Evolutionary conservation across 2,888 invertebrate genomes (phyloP).

Genomic region (Cryptocheilus praepositus): DNA sequence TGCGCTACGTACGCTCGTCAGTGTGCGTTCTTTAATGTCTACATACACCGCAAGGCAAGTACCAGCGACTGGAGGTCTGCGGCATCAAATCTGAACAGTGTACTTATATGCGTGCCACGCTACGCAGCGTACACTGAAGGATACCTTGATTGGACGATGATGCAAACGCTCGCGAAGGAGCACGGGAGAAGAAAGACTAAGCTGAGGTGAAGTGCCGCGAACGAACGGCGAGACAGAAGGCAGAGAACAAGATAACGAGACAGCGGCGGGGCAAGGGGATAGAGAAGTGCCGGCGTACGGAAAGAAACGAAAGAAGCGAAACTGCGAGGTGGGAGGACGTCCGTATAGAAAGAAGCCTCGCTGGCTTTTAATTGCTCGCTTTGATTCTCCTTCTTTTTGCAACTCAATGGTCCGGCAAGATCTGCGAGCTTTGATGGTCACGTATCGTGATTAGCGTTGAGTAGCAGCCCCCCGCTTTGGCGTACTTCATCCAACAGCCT

Average conservation of each 20-base stretch:
- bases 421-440: constrained; percentile 42
- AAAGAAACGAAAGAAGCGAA: not conserved
- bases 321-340: not conserved
- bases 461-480: constrained; percentile 22
- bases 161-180: constrained; percentile 39
- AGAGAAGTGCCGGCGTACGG: not conserved
- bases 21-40: too few relatives aligned
- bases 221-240: not conserved
- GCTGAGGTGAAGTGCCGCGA: constrained; percentile 1
- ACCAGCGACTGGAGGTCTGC: too few relatives aligned
- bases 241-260: not conserved
- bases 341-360: constrained; percentile 31
- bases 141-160: constrained; percentile 55
- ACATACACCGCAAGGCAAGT: too few relatives aligned
- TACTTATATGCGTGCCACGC: too few relatives aligned
- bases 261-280: not conserved
- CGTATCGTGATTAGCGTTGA: constrained; percentile 52
- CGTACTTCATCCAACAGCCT: too few relatives aligned
- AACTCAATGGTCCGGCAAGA: constrained; percentile 31
- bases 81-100: too few relatives aligned
- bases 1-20: too few relatives aligned
- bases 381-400: constrained; percentile 56
- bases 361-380: constrained; percentile 57
- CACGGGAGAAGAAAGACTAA: not conserved
- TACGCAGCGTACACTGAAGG: not conserved